phyloP scores from a whole-genome alignment of 1,140 invertebrate genomes.

The Zaprionus tsacasi region DNA sequence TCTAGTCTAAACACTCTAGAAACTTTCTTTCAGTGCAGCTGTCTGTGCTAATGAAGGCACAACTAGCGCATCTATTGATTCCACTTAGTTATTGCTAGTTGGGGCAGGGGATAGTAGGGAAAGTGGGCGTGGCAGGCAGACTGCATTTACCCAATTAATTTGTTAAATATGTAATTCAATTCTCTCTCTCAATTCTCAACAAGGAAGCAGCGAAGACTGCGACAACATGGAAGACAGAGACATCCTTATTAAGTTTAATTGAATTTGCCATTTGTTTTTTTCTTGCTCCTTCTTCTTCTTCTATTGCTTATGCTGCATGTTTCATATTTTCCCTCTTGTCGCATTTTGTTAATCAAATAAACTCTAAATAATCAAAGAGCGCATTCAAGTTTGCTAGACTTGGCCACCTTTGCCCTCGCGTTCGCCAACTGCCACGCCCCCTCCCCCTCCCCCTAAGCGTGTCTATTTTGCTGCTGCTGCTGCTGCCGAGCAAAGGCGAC shows the following conservation, averaged over 20 bases:
- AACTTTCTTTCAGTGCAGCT: background rate
- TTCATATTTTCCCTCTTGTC: conserved; percentile 21
- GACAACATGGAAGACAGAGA: conserved; percentile 49
- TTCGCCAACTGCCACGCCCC: no score
- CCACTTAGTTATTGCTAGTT: conserved; percentile 1
- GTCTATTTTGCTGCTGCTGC: background rate
- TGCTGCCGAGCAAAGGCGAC: background rate
- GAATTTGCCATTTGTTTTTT: conserved; percentile 56
- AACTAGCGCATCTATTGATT: background rate
- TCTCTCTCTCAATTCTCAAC: conserved; percentile 49
- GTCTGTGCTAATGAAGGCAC: background rate
- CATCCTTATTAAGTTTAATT: conserved; percentile 80
- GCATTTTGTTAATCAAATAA: conserved; percentile 59
- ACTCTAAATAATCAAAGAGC: conserved; percentile 55
- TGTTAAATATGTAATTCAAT: conserved; percentile 76
- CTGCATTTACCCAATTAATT: conserved; percentile 69
- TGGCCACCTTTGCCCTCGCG: background rate
- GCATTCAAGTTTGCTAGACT: conserved; percentile 37
- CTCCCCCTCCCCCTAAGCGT: background rate
- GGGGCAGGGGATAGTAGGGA: background rate
- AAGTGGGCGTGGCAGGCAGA: conserved; percentile 31
- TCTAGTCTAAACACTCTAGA: no score
- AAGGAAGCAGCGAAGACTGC: conserved; percentile 48
- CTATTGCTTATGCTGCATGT: conserved; percentile 11
- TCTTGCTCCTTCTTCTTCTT: background rate